Percentiles rank a stretch among this genome's conserved stretches.
Conservation (phyloP, 2,797 vertebrate genomes). For the Tympanoctomys barrerae region DNA sequence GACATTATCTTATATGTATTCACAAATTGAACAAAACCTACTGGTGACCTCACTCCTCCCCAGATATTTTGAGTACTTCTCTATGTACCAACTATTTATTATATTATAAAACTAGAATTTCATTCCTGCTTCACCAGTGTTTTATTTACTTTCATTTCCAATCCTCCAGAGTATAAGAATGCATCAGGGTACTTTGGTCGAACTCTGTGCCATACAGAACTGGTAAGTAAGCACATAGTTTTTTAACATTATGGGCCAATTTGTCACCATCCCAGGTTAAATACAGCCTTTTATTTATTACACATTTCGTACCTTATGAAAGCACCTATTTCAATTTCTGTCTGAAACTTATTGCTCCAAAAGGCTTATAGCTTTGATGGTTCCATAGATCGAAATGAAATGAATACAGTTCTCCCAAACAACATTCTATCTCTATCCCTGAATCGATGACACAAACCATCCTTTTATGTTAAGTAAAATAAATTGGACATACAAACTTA, state of each 20-base stretch:
- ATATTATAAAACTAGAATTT: constrained; percentile 33
- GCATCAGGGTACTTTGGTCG: neutral
- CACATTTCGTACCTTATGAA: neutral
- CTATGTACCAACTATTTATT: neutral
- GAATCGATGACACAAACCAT: neutral
- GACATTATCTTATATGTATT: constrained; percentile 15
- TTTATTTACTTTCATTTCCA: neutral
- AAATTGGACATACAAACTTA: neutral
- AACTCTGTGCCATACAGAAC: neutral
- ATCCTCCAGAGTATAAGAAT: neutral
- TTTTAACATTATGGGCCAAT: neutral
- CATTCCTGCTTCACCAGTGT: neutral
- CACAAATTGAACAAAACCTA: constrained; percentile 21
- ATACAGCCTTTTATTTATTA: neutral
- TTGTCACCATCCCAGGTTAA: neutral
- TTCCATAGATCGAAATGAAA: neutral
- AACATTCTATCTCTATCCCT: neutral
- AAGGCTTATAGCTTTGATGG: neutral
- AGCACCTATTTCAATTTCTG: constrained; percentile 26
- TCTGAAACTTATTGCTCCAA: constrained; percentile 36
- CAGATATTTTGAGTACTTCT: neutral
- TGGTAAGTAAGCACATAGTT: neutral
- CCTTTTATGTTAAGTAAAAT: neutral
- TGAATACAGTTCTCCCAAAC: neutral
- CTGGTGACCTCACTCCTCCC: neutral